Conservation (phyloP, 1,140 invertebrate genomes). For the Drosophila nasuta region DNA sequence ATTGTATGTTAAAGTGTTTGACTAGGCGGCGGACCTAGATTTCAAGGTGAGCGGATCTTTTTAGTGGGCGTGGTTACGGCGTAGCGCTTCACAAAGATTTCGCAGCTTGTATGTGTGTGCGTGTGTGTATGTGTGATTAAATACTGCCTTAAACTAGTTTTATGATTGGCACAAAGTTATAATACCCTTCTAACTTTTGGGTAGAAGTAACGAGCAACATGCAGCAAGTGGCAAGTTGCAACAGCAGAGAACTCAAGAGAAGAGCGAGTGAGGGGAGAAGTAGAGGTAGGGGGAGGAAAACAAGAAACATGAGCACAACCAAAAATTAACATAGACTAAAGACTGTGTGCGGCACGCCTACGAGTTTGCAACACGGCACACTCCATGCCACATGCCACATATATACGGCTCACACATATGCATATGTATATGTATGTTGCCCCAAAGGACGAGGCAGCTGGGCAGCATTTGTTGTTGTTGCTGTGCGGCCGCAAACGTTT, state of each 20-base stretch:
- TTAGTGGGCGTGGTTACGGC: too few species aligned
- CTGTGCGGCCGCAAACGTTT: conserved; percentile 60
- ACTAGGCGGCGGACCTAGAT: too few species aligned
- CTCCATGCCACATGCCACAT: conserved; percentile 33
- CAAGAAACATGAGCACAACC: conserved; percentile 58
- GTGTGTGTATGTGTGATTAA: too few species aligned
- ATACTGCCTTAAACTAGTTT: too few species aligned
- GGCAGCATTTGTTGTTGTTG: conserved; percentile 42
- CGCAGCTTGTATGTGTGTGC: too few species aligned
- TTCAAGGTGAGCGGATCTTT: too few species aligned
- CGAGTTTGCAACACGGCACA: conserved; percentile 47
- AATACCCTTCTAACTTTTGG: not conserved
- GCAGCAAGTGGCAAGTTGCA: conserved; percentile 33
- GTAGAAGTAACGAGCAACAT: conserved; percentile 8
- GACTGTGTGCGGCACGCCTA: conserved; percentile 62
- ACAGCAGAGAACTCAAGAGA: conserved; percentile 9
- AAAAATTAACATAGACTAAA: conserved; percentile 76
- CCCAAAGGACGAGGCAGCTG: conserved; percentile 47
- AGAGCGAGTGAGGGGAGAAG: not conserved
- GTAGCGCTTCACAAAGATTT: too few species aligned
- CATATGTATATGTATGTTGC: conserved; percentile 16
- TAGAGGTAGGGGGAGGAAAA: conserved; percentile 1
- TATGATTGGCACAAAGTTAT: too few species aligned
- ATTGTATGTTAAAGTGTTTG: too few species aligned
- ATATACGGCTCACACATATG: not conserved